Evolutionary conservation across 2,888 invertebrate species (phyloP).

Genomic region (Caenorhabditis virilis): DNA sequence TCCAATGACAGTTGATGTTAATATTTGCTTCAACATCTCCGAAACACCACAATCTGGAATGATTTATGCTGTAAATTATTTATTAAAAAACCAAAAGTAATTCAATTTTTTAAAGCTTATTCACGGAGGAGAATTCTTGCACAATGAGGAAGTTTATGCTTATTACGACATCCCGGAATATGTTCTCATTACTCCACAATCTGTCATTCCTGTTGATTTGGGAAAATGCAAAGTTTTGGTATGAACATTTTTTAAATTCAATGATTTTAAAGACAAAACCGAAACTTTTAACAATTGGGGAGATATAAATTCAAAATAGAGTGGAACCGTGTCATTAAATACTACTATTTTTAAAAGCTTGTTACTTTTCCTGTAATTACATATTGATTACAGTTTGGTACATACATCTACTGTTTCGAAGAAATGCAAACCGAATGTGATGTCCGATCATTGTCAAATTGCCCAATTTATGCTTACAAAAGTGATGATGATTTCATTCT

Average conservation of each 20-base stretch:
- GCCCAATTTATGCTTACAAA: slow-evolving; percentile 37
- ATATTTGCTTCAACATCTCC: slow-evolving; percentile 44
- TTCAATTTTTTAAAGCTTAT: slow-evolving; percentile 36
- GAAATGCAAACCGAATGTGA: slow-evolving; percentile 35
- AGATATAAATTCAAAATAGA: no score
- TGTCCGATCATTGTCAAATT: slow-evolving; percentile 35
- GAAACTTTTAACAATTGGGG: no score
- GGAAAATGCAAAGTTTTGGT: slow-evolving; percentile 52
- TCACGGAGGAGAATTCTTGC: slow-evolving; percentile 46
- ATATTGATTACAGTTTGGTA: slow-evolving; percentile 38
- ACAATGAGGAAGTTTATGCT: slow-evolving; percentile 46
- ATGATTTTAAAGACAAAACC: no score
- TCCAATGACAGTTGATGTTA: slow-evolving; percentile 32
- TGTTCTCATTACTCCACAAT: slow-evolving; percentile 37
- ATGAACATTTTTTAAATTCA: no score
- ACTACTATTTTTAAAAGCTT: neutral
- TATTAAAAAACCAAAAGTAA: no score
- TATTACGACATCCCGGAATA: slow-evolving; percentile 47
- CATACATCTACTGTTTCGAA: slow-evolving; percentile 51
- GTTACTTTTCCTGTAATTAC: no score
- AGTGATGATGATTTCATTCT: slow-evolving; percentile 36
- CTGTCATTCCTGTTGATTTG: slow-evolving; percentile 40
- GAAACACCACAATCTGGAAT: slow-evolving; percentile 37
- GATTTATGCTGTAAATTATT: slow-evolving; percentile 41
- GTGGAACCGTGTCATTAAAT: no score